Conservation (phyloP, 1,140 invertebrate species). For the Halyomorpha halys region DNA sequence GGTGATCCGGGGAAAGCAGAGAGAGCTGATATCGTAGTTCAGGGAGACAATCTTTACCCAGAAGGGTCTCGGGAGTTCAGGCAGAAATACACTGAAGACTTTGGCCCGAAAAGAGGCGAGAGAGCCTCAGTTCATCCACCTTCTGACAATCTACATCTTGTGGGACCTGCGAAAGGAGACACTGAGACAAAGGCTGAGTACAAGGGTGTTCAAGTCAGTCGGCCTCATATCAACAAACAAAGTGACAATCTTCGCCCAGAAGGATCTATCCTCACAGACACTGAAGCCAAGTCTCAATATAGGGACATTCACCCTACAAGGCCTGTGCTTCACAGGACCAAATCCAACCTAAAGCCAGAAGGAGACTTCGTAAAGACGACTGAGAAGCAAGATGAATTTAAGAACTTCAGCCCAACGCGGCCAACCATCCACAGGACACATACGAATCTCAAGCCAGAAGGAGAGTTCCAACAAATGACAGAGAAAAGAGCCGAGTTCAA, state of each 20-base stretch:
- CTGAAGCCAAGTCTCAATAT: constrained; percentile 26
- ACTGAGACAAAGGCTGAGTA: constrained; percentile 21
- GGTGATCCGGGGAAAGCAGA: neutral
- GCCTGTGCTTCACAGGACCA: constrained; percentile 13
- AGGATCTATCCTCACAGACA: constrained; percentile 23
- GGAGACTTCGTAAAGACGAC: constrained; percentile 20
- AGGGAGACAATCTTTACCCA: constrained; percentile 2
- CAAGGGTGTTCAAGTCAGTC: constrained; percentile 15
- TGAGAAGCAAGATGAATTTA: constrained; percentile 16
- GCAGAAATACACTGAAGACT: neutral
- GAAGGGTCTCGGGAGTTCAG: neutral
- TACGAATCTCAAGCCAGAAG: constrained; percentile 26
- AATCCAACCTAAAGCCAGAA: constrained; percentile 22
- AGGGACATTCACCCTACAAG: constrained; percentile 22
- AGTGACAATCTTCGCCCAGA: neutral
- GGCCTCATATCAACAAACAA: constrained; percentile 24
- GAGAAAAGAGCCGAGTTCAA: constrained; percentile 24
- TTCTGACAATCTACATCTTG: neutral
- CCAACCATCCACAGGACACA: constrained; percentile 24
- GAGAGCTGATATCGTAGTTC: neutral
- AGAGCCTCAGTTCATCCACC: neutral
- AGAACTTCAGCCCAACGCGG: constrained; percentile 20
- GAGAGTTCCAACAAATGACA: constrained; percentile 23
- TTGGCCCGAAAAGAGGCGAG: neutral
- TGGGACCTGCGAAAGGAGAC: constrained; percentile 1